A percentile compares a stretch with the other conserved stretches of the same genome.
Evolutionary conservation across 2,888 invertebrate species (phyloP).

Genomic region (Eurytoma adleriae): DNA sequence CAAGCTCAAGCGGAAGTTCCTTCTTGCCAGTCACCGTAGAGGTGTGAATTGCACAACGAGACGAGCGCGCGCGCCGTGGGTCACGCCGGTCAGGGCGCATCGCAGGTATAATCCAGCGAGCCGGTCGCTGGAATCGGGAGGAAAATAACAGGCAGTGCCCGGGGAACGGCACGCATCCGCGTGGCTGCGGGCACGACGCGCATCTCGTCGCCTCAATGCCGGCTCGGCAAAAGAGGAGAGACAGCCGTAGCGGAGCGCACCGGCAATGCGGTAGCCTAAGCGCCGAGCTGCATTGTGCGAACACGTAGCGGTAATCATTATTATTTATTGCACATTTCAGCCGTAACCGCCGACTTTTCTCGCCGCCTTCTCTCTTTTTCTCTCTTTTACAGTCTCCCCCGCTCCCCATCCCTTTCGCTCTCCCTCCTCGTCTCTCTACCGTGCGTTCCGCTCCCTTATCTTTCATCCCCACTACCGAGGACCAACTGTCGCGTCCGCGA

Average conservation of each 20-base stretch:
- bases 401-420: background rate
- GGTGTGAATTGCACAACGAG: no score
- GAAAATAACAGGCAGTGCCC: background rate
- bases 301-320: constrained; percentile 74
- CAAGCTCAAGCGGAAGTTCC: no score
- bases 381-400: constrained; percentile 27
- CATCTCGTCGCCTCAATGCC: constrained; percentile 9
- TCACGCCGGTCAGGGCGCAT: background rate
- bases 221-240: background rate
- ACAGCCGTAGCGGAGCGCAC: background rate
- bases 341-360: constrained; percentile 65
- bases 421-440: background rate
- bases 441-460: constrained; percentile 12
- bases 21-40: no score
- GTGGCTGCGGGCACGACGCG: constrained; percentile 8
- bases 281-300: constrained; percentile 70
- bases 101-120: constrained; percentile 1
- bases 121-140: background rate
- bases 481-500: constrained; percentile 3
- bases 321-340: constrained; percentile 72
- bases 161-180: background rate
- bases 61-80: no score
- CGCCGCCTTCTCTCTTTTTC: constrained; percentile 33
- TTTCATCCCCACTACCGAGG: constrained; percentile 17
- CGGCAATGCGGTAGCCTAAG: constrained; percentile 65